Percentiles rank a stretch among this genome's conserved stretches.
phyloP scores from a whole-genome alignment of 2,888 invertebrate genomes.

The Scaptomyza cyrtandrae region DNA sequence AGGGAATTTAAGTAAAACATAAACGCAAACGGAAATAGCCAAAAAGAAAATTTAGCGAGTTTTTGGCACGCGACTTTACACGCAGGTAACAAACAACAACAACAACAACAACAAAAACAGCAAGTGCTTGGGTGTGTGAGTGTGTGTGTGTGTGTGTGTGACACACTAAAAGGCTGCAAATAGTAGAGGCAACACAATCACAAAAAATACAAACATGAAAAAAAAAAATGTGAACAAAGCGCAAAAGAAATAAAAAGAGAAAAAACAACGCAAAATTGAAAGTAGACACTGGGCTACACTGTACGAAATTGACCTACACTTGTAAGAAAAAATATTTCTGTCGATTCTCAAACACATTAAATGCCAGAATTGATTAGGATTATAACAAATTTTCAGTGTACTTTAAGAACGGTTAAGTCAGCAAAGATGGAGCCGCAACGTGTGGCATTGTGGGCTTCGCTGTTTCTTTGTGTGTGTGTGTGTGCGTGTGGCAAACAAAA shows the following conservation, averaged over 20 bases:
- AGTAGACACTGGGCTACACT: background rate
- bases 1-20: conserved; percentile 78
- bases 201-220: conserved; percentile 16
- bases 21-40: conserved; percentile 77
- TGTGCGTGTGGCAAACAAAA: too few relatives aligned
- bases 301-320: background rate
- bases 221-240: conserved; percentile 43
- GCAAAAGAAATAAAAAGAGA: conserved; percentile 36
- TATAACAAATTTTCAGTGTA: background rate
- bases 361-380: too few relatives aligned
- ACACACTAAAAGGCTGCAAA: conserved; percentile 52
- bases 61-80: conserved; percentile 63
- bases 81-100: conserved; percentile 44
- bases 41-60: conserved; percentile 58
- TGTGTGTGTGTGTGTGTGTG: conserved; percentile 37
- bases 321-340: background rate
- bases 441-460: background rate
- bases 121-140: conserved; percentile 5
- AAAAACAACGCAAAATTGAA: background rate
- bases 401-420: background rate
- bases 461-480: too few relatives aligned
- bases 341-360: too few relatives aligned
- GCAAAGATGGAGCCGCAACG: background rate
- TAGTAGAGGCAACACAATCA: conserved; percentile 15
- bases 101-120: too few relatives aligned